Conservation (phyloP, 1,140 invertebrate species). For the Drosophila sproati region DNA sequence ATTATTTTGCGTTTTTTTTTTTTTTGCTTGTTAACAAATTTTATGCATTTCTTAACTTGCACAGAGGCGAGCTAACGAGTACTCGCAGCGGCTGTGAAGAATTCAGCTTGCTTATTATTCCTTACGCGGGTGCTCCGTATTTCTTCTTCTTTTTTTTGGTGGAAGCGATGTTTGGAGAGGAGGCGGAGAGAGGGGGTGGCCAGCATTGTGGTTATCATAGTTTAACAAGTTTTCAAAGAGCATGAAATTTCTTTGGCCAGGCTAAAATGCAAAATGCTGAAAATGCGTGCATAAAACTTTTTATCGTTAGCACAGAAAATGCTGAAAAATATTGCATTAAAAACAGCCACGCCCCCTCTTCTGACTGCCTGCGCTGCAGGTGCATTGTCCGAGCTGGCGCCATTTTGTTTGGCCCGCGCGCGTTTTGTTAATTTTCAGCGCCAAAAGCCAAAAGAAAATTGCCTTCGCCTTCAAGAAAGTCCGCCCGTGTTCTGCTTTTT, state of each 20-base stretch:
- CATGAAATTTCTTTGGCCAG: slow-evolving; percentile 75
- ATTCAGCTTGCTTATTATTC: slow-evolving; percentile 80
- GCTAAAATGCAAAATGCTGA: slow-evolving; percentile 54
- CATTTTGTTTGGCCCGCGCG: slow-evolving; percentile 62
- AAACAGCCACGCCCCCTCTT: slow-evolving; percentile 42
- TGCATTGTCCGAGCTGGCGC: slow-evolving; percentile 67
- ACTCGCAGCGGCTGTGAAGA: slow-evolving; percentile 33
- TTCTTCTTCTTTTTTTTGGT: slow-evolving; percentile 11
- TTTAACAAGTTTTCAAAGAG: slow-evolving; percentile 83
- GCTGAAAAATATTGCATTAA: slow-evolving; percentile 75
- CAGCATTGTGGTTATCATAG: slow-evolving; percentile 82
- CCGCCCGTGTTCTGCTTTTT: slow-evolving; percentile 3
- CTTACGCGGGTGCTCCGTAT: slow-evolving; percentile 54
- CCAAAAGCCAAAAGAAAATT: slow-evolving; percentile 60
- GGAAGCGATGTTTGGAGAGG: neutral
- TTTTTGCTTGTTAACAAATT: slow-evolving; percentile 76
- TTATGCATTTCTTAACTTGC: slow-evolving; percentile 81
- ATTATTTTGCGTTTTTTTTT: slow-evolving; percentile 22
- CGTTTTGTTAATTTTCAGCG: slow-evolving; percentile 71
- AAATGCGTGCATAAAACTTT: slow-evolving; percentile 73
- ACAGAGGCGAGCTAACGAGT: slow-evolving; percentile 73
- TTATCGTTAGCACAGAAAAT: slow-evolving; percentile 67
- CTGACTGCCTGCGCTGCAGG: slow-evolving; percentile 53
- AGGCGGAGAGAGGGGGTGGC: slow-evolving; percentile 15
- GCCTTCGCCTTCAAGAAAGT: slow-evolving; percentile 41